These are phyloP conservation scores for Megaceryle torquata DNA, from an alignment of 2,113 vertebrate species.

Conservation along the genomic window DNA sequence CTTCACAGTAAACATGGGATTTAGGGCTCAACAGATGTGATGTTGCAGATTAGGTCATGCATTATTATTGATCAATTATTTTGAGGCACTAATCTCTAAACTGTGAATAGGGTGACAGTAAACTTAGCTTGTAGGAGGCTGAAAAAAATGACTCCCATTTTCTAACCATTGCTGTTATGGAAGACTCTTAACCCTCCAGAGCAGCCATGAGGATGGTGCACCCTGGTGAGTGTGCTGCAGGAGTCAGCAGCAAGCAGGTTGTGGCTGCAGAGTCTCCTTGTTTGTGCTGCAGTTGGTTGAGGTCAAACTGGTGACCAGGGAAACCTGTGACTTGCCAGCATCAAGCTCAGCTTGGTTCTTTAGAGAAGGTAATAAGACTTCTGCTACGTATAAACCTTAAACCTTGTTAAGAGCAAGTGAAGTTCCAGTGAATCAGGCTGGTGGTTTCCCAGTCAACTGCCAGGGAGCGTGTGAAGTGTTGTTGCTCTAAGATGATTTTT, in stretches of 20 bases:
- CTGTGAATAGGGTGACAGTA: background rate
- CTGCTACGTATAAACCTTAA: background rate
- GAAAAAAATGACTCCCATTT: background rate
- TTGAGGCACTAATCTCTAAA: background rate
- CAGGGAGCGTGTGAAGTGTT: background rate
- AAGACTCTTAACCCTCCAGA: background rate
- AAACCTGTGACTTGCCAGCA: background rate
- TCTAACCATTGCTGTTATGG: background rate
- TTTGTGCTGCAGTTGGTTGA: background rate
- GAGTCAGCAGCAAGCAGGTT: background rate
- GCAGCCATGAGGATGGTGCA: background rate
- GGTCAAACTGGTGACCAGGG: background rate
- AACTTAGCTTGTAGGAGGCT: background rate
- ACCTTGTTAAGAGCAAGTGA: background rate
- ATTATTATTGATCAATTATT: background rate
- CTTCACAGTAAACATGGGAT: background rate
- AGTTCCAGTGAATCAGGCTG: background rate
- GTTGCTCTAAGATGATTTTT: background rate
- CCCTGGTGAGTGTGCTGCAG: fast-evolving
- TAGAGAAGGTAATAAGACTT: background rate
- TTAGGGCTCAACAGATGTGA: background rate
- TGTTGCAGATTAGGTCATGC: background rate
- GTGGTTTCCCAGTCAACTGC: background rate
- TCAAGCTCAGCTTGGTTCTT: background rate
- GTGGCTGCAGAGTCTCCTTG: background rate